Percentiles rank a stretch among this genome's conserved stretches.
phyloP scores from a whole-genome alignment of 2,797 vertebrate genomes.

The Sebastes glaucus region DNA sequence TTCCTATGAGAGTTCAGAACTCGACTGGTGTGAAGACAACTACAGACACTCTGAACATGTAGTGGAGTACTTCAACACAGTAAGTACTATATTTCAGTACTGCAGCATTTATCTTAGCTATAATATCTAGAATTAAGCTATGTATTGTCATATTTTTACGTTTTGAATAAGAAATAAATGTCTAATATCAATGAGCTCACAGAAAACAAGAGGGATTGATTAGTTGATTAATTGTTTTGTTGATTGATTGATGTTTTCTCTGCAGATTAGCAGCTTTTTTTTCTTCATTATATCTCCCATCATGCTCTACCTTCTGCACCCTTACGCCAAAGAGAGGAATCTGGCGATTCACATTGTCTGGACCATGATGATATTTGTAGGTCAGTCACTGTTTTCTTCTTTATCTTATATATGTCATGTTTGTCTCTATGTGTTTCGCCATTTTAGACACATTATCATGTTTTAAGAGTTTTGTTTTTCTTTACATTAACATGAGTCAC shows the following conservation, averaged over 20 bases:
- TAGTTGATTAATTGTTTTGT: not conserved
- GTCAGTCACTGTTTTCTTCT: constrained; percentile 68
- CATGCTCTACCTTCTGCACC: constrained; percentile 89
- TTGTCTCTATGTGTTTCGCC: not conserved
- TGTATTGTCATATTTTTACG: accelerated
- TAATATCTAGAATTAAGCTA: not conserved
- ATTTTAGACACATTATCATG: not conserved
- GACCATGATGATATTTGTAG: constrained; percentile 87
- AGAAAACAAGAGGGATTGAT: not conserved
- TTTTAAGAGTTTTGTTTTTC: not conserved
- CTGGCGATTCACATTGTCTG: constrained; percentile 81
- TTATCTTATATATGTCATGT: not conserved
- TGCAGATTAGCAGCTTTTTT: constrained; percentile 90
- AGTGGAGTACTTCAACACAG: constrained; percentile 96
- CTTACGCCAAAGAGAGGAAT: constrained; percentile 85
- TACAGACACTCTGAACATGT: constrained; percentile 88
- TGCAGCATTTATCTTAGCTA: not conserved
- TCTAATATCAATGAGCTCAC: not conserved
- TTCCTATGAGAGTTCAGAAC: constrained; percentile 91
- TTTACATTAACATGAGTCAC: not conserved
- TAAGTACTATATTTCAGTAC: constrained; percentile 66
- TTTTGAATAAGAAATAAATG: not conserved
- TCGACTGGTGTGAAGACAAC: constrained; percentile 98
- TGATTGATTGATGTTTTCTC: not conserved
- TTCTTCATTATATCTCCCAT: constrained; percentile 90